Evolutionary conservation across 2,797 vertebrate species (phyloP).

Genomic region (Pangasius sanitwongsei): DNA sequence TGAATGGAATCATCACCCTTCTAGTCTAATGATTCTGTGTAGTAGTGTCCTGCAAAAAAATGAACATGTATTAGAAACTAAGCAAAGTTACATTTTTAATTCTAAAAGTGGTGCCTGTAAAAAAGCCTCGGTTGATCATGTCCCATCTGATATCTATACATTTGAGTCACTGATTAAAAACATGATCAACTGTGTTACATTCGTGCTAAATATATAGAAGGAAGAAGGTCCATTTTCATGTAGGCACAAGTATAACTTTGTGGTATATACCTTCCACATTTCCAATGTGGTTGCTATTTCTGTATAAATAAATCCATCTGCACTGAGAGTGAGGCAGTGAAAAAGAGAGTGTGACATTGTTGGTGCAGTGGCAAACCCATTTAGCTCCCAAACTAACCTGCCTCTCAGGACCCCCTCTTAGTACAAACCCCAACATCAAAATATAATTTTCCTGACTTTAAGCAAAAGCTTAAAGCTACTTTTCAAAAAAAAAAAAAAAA

Average conservation of each 20-base stretch:
- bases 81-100: neutral
- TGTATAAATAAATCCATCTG: neutral
- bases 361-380: neutral
- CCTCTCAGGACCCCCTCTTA: neutral
- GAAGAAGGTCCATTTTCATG: neutral
- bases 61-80: neutral
- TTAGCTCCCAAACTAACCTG: neutral
- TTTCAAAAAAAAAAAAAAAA: neutral
- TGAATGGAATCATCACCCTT: constrained; percentile 33
- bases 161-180: neutral
- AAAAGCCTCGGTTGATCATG: neutral
- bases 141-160: neutral
- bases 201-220: neutral
- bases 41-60: neutral
- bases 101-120: neutral
- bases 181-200: neutral
- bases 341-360: neutral
- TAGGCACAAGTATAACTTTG: neutral
- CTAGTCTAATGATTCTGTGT: neutral
- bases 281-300: neutral
- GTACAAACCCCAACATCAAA: neutral
- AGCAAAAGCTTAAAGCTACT: neutral
- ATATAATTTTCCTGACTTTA: neutral
- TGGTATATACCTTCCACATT: neutral
- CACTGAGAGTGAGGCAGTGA: neutral